These are phyloP conservation scores for Phrynocephalus guinanensis DNA, from an alignment of 2,797 vertebrate genomes.

Conservation along the genomic window DNA sequence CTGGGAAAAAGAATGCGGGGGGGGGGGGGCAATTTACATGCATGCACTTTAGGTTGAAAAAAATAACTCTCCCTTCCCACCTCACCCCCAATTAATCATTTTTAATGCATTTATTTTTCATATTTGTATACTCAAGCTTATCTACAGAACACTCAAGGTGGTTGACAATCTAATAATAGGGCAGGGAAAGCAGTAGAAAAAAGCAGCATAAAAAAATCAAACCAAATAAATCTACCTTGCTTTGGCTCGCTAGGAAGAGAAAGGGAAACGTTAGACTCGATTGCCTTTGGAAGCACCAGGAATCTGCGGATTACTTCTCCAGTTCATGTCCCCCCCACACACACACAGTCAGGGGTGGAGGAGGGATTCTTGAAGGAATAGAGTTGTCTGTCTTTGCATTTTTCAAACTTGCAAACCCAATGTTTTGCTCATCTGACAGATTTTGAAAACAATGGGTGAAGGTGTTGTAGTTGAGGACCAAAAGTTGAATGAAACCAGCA, in stretches of 20 bases:
- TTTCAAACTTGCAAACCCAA: conserved; percentile 76
- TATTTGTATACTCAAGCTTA: not conserved
- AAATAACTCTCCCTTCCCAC: not conserved
- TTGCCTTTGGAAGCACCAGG: rapidly evolving
- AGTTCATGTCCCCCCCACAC: conserved; percentile 53
- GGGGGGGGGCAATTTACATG: not conserved
- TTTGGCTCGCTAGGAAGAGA: not conserved
- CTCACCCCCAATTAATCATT: not conserved
- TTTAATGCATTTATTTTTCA: not conserved
- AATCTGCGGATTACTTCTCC: conserved; percentile 23
- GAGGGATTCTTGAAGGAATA: conserved; percentile 53
- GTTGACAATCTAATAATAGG: not conserved
- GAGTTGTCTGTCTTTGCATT: conserved; percentile 77
- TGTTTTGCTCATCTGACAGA: conserved; percentile 71
- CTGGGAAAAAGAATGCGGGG: not conserved
- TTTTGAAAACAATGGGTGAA: conserved; percentile 74
- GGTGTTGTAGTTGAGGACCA: conserved; percentile 70
- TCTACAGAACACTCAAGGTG: not conserved
- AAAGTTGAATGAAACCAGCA: conserved; percentile 79
- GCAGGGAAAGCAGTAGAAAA: not conserved
- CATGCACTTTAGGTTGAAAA: not conserved
- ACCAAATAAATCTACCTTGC: not conserved
- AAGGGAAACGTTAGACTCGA: not conserved
- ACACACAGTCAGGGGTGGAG: conserved; percentile 43
- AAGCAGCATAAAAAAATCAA: not conserved